Evolutionary conservation across 1,140 invertebrate species (phyloP), one percentile per base, ranked within the genome.

Genomic region (Zophobas morio): DNA sequence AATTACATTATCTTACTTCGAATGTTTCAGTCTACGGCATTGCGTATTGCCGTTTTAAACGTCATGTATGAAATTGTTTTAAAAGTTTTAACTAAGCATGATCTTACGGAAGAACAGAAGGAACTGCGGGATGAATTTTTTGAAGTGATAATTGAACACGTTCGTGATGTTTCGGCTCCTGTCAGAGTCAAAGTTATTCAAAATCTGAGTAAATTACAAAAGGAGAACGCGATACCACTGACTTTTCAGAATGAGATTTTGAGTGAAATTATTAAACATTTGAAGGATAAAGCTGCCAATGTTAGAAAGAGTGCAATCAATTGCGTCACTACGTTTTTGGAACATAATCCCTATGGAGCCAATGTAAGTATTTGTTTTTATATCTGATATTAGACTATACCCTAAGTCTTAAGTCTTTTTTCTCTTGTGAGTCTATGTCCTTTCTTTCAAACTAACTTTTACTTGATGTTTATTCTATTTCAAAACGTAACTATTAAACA

Each of bases 21-120:
- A 47, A 40, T 46, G 8, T 86, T 86, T 71, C 80, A 94, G 91
- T 91, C 91, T 35, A 92, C 93, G 80, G 82, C 86, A 1, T 89
- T 95, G 88, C 88, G 94, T 78, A 94, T 90, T 83, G 91, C 92
- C 80, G 89, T 92, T 2, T 85, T 95, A 35, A 88, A 89, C 40
- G 89, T 94, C 1, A 88, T 95, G 77, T 90, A 90, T 42, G 90
- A 91, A 80, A 88, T 95, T 3, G 83, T 94, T 0, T 80, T 90
- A 4, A 88, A 88, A 49, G 86, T 89, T 36, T 86, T 94, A 1
- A 90, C 88, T 51, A 88, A 88, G 80, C 91, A 91, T 63, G 82
- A 90, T 77, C 83, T 94, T 35, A 88, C 88, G 36, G 85, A 89
- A 4, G 90, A 91, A 70, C 85, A 88, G 49, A 87, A 86, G 78